Evolutionary conservation across 2,113 vertebrate species (phyloP), one percentile per base, ranked within the genome.

Genomic region (Perca fluviatilis): DNA sequence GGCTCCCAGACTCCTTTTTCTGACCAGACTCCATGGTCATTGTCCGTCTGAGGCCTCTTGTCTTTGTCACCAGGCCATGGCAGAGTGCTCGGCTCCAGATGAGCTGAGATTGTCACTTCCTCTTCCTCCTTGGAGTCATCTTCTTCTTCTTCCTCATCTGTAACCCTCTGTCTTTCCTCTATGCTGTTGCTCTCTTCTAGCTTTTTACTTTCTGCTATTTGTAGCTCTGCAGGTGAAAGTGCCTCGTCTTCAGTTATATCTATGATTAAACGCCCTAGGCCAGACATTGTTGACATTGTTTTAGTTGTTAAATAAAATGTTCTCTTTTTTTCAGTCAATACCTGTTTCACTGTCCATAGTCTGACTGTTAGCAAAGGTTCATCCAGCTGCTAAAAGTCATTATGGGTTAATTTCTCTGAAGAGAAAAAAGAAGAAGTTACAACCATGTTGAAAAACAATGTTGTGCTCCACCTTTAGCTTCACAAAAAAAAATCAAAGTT

Each of bases 21-120:
- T n/a, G 86, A 85, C 21, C 72, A 64, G 4, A 58, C 65, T 27
- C 53, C 86, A 2, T 76, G 50, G 0, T 63, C n/a, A 6, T 12
- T 43, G 11, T 86, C 79, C 4, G 0, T 49, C 30, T 58, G 76
- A 50, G 83, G 57, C 47, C 23, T 82, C 33, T 21, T 69, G 58
- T 76, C 76, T 81, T 64, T 76, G 82, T 88, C 84, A 63, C 70
- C 91, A 0, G 86, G 75, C 90, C 91, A 93, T 0, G 90, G 92
- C 68, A 93, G 76, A 46, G 93, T 94, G 79, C 69, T 65, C 0
- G 84, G 72, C 84, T 94, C 90, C 74, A 88, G 56, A 30, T 12
- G 76, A 68, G 80, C 86, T 51, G 83, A 91, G 30, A 27, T 74
- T 3, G 13, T 49, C 47, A 66, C 6, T 25, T 81, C 80, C 19